These are phyloP conservation scores for Pantala flavescens DNA, from an alignment of 1,140 invertebrate genomes.

Conservation along the genomic window DNA sequence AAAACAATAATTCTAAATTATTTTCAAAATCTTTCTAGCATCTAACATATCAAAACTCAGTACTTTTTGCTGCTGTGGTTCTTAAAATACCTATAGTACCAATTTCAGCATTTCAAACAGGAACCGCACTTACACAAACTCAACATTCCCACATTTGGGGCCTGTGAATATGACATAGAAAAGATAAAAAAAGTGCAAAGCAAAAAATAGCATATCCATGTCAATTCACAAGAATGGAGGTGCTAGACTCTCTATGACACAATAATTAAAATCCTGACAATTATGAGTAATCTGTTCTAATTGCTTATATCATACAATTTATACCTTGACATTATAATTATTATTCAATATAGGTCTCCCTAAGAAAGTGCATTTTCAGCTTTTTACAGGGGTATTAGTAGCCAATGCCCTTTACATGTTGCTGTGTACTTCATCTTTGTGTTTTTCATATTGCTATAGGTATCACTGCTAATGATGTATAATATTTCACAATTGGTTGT, in stretches of 20 bases:
- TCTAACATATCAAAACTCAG: constrained; percentile 21
- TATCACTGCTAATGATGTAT: constrained; percentile 16
- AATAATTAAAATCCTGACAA: constrained; percentile 16
- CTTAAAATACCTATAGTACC: constrained; percentile 13
- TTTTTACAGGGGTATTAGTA: constrained; percentile 21
- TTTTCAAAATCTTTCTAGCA: constrained; percentile 14
- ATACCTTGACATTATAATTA: constrained; percentile 5
- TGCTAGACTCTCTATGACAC: constrained; percentile 15
- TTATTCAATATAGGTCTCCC: constrained; percentile 17
- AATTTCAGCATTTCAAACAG: constrained; percentile 13
- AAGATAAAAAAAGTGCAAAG: constrained; percentile 15
- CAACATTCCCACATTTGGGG: constrained; percentile 15
- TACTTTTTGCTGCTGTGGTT: constrained; percentile 13
- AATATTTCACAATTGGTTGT: constrained; percentile 11
- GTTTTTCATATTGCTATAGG: constrained; percentile 16
- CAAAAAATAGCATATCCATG: constrained; percentile 11
- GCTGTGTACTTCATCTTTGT: constrained; percentile 19
- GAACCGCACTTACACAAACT: constrained; percentile 16
- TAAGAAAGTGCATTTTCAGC: constrained; percentile 19
- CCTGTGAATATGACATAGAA: constrained; percentile 14
- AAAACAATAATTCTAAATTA: constrained; percentile 17
- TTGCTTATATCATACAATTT: constrained; percentile 19
- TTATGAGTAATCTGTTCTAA: constrained; percentile 19
- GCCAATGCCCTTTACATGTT: constrained; percentile 21
- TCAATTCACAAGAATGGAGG: constrained; percentile 15